Base-by-base conservation (phyloP, 2,797 vertebrate species). In the Etheostoma nigrum region DNA sequence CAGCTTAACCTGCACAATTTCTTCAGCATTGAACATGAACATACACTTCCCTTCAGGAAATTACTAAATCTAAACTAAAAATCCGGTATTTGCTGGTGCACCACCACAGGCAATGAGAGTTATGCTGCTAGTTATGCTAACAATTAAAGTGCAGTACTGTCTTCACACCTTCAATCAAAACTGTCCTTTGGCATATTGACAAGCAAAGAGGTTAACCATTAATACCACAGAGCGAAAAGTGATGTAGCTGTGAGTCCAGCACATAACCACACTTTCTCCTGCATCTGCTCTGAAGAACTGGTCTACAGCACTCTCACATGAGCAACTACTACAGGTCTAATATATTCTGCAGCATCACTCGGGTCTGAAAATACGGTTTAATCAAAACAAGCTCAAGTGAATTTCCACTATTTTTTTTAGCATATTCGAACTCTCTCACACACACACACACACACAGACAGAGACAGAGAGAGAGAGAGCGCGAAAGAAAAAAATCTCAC, bases 181-280 rank as follows among this genome's bases (percentile, higher is more conserved):
- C 78, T 10, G 18, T 75, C 10, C 2, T 74, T 75, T 69, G 74
- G 85, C 64, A n/a, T 21, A 72, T 72, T 49, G 27, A 74, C 59
- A 1, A 72, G 59, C 59, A 54, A 8, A 4, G 76, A 68, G 85
- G 85, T 87, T 86, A 88, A 91, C 85, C 86, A 84, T 78, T 27
- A 30, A 65, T 40, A 83, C 86, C 79, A 73, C 78, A 84, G 61
- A 72, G 58, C 6, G 0, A 74, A 70, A 69, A 33, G 67, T 23
- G 70, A 65, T 15, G 57, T 25, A 33, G 67, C 54, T 81, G 67
- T 1, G 40, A 64, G 64, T 80, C 76, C 63, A 66, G 81, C 55
- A 59, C 49, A 36, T 61, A 75, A 89, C 80, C 82, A 69, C 76
- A 85, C 19, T 68, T 44, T 36, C 27, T 27, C 55, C 66, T 82